These are phyloP conservation scores for Puma concolor DNA, from an alignment of 2,113 vertebrate genomes.

Conservation along the genomic window DNA sequence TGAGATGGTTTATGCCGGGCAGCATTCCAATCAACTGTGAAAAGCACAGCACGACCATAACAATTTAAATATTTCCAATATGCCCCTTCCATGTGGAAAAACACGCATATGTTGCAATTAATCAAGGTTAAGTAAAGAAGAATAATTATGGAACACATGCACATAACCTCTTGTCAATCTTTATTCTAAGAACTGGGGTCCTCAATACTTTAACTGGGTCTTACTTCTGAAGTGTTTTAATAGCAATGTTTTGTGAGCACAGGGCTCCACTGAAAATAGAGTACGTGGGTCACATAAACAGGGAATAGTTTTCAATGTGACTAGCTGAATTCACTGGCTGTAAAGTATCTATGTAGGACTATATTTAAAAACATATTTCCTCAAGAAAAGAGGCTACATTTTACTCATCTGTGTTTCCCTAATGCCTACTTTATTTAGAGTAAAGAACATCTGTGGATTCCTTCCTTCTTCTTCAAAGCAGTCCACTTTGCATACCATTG, in stretches of 20 bases:
- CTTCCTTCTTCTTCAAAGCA: not conserved
- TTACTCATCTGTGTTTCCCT: not conserved
- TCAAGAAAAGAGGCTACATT: not conserved
- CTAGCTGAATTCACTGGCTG: not conserved
- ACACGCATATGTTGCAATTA: conserved; percentile 40
- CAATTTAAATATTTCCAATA: conserved; percentile 71
- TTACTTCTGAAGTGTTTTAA: conserved; percentile 4
- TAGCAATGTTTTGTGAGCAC: not conserved
- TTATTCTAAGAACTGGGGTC: not conserved
- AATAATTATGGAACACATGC: not conserved
- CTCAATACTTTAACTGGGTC: not conserved
- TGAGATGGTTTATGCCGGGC: conserved; percentile 1
- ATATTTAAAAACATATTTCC: not conserved
- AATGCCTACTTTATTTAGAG: not conserved
- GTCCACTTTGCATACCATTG: not conserved
- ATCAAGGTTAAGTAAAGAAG: conserved; percentile 42
- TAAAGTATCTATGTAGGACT: not conserved
- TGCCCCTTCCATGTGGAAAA: not conserved
- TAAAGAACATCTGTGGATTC: not conserved
- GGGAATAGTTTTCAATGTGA: not conserved
- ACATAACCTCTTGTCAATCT: not conserved
- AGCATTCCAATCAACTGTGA: conserved; percentile 48
- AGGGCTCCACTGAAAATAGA: not conserved
- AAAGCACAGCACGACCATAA: conserved; percentile 56
- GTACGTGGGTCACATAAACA: not conserved